A percentile compares a stretch with the other conserved stretches of the same genome.
These are phyloP conservation scores for Natator depressus DNA, from an alignment of 2,113 vertebrate species.

Conservation along the genomic window DNA sequence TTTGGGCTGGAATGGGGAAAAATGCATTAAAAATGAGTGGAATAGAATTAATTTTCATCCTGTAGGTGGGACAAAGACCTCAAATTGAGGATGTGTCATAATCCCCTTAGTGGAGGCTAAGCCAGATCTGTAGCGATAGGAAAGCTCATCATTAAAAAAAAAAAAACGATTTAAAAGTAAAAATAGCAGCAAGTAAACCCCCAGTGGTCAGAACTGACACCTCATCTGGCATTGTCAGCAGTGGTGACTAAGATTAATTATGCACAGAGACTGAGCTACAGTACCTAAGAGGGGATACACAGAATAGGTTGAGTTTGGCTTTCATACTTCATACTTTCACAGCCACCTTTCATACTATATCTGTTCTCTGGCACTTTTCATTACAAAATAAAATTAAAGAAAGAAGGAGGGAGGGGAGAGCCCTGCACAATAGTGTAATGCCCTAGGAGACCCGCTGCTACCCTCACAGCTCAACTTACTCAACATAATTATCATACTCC, in stretches of 20 bases:
- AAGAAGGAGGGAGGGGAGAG: background rate
- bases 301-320: background rate
- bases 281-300: background rate
- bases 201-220: background rate
- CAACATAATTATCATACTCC: background rate
- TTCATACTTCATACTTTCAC: background rate
- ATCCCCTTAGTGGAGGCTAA: background rate
- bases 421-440: background rate
- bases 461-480: background rate
- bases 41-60: background rate
- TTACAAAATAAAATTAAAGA: background rate
- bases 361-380: fast-evolving
- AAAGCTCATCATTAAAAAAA: background rate
- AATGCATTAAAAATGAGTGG: background rate
- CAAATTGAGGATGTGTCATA: background rate
- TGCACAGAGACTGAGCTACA: background rate
- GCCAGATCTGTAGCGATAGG: background rate
- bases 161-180: background rate
- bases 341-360: background rate
- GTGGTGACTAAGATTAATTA: background rate
- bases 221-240: background rate
- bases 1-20: constrained; percentile 35
- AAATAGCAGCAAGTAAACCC: background rate
- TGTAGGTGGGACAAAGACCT: background rate
- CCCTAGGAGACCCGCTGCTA: background rate